A percentile compares a stretch with the other conserved stretches of the same genome.
Conservation (phyloP, 2,888 invertebrate genomes). For the Cryptus armator region DNA sequence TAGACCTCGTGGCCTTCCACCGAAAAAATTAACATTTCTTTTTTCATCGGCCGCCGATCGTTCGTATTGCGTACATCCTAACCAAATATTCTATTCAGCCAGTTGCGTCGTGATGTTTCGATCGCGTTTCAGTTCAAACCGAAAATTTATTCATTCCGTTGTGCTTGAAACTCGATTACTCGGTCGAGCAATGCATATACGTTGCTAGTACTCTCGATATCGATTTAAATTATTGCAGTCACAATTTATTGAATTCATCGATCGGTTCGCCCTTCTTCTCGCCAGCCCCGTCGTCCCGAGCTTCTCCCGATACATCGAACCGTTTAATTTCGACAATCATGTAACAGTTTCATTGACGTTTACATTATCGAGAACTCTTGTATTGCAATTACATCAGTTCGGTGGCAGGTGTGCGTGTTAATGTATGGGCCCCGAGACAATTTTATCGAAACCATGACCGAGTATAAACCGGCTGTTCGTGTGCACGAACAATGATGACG, state of each 20-base stretch:
- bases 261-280: not conserved
- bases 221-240: not conserved
- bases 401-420: too few relatives aligned
- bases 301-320: too few relatives aligned
- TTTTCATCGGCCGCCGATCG: not conserved
- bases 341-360: too few relatives aligned
- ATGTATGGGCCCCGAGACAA: too few relatives aligned
- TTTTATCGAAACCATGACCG: slow-evolving; percentile 4
- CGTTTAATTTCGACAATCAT: too few relatives aligned
- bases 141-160: not conserved
- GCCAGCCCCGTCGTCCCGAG: too few relatives aligned
- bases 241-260: not conserved
- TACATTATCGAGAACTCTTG: too few relatives aligned
- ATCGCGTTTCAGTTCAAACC: not conserved
- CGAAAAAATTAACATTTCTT: not conserved
- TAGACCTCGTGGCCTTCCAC: not conserved
- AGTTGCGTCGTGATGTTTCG: not conserved
- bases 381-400: too few relatives aligned
- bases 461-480: not conserved
- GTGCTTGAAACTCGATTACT: not conserved
- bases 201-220: not conserved
- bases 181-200: not conserved
- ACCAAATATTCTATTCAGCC: not conserved
- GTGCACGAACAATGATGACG: slow-evolving; percentile 36
- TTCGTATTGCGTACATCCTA: not conserved